Evolutionary conservation across 1,140 invertebrate genomes (phyloP).

Genomic region (Mamestra configurata): DNA sequence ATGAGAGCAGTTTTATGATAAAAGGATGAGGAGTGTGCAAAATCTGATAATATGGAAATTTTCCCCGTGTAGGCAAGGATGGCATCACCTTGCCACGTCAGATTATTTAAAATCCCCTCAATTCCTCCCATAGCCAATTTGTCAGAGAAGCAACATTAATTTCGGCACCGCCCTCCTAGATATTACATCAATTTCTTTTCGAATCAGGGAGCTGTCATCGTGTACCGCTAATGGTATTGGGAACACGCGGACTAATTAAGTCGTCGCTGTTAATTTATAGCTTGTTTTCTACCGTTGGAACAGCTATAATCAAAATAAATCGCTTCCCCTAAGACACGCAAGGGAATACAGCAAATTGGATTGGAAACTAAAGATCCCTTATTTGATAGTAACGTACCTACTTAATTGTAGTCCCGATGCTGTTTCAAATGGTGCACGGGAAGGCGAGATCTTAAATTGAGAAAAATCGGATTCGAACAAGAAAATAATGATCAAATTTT

Average conservation of each 20-base stretch:
- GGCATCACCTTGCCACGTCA: constrained; percentile 39
- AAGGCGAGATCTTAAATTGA: constrained; percentile 40
- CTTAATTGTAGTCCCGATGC: constrained; percentile 46
- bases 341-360: constrained; percentile 77
- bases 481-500: constrained; percentile 52
- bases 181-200: constrained; percentile 78
- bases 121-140: constrained; percentile 59
- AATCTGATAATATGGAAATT: constrained; percentile 47
- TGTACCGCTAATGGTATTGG: constrained; percentile 84
- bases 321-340: constrained; percentile 76
- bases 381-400: constrained; percentile 53
- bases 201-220: constrained; percentile 75
- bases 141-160: constrained; percentile 70
- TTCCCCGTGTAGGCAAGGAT: constrained; percentile 34
- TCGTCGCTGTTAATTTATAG: constrained; percentile 79
- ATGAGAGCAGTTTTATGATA: constrained; percentile 37
- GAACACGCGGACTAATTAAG: constrained; percentile 82
- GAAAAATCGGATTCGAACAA: constrained; percentile 39
- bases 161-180: constrained; percentile 73
- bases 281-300: constrained; percentile 68
- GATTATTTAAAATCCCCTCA: constrained; percentile 51
- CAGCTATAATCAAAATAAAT: constrained; percentile 84
- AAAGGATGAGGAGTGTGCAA: constrained; percentile 41
- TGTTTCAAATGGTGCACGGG: constrained; percentile 24
- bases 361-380: constrained; percentile 64